Evolutionary conservation across 2,888 invertebrate species (phyloP).

Genomic region (Cephus sareptanus): DNA sequence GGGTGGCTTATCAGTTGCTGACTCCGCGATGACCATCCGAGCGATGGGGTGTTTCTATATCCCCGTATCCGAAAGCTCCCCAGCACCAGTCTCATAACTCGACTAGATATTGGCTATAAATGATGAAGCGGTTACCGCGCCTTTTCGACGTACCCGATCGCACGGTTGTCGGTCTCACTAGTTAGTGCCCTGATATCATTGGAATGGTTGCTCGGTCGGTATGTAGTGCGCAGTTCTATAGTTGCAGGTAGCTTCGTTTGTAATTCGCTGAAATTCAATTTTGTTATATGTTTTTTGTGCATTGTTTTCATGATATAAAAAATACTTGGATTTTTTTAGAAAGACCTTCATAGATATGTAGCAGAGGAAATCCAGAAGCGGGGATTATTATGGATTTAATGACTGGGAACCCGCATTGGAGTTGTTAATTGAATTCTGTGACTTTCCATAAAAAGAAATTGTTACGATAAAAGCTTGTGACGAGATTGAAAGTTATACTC

Average conservation of each 20-base stretch:
- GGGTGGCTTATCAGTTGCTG: slow-evolving; percentile 58
- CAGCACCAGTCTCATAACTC: slow-evolving; percentile 44
- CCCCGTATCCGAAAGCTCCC: slow-evolving; percentile 33
- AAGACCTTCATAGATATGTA: background rate
- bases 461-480: background rate
- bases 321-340: background rate
- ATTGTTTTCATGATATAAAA: background rate
- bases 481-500: background rate
- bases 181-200: background rate
- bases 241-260: slow-evolving; percentile 3
- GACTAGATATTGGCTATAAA: slow-evolving; percentile 40
- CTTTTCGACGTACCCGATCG: background rate
- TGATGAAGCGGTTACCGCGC: slow-evolving; percentile 33
- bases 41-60: slow-evolving; percentile 45
- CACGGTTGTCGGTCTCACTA: background rate
- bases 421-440: background rate
- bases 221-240: background rate
- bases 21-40: slow-evolving; percentile 56
- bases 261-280: background rate
- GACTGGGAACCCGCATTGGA: background rate
- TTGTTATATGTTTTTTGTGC: background rate
- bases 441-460: background rate
- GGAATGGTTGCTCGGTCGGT: too few species aligned
- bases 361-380: background rate
- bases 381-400: background rate